Base-by-base conservation (phyloP, 2,797 vertebrate species). In the Eulemur albifrons region DNA sequence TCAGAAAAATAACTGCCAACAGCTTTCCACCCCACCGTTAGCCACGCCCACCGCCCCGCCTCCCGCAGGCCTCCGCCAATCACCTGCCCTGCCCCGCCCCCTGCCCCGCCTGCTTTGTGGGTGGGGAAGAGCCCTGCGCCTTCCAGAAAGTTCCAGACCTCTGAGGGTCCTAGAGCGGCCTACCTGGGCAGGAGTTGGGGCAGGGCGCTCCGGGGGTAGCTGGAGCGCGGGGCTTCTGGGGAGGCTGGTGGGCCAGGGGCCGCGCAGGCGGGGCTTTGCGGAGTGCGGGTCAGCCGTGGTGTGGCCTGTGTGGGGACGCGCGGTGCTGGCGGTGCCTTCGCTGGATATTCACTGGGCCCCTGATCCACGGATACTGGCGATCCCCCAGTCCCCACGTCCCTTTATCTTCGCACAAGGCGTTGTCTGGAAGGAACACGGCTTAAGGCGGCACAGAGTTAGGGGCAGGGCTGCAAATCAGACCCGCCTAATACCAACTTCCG, bases 181-280 rank as follows among this genome's bases (percentile, higher is more conserved):
- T 32, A 17, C 23, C 21, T 9, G 8, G 25, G n/a, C 25, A 10
- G 13, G 9, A 32, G 12, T 8, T 4, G 10, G 9, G 48, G 40
- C 25, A 38, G 35, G 9, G 0, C 21, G 5, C 1, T 2, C 6
- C 38, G 38, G 4, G 27, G 18, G 5, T 4, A 0, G 1, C 0
- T 18, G 12, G 35, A 45, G 43, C 43, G 10, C 10, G 43, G 43
- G 43, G 5, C 50, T 52, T 59, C 35, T 7, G 40, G 48, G 67
- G 40, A 69, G 35, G 65, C 18, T 27, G 48, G 27, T 43, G 17
- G 23, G 12, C 5, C 17, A 12, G 45, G 35, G 25, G 25, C 54
- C 7, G 15, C 4, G 35, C 21, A 9, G 38, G 17, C 0, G 3
- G 54, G 35, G 11, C 25, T 17, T 45, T 38, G 20, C 3, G 6